Evolutionary conservation across 2,888 invertebrate species (phyloP).

Genomic region (Anagyrus pseudococci): DNA sequence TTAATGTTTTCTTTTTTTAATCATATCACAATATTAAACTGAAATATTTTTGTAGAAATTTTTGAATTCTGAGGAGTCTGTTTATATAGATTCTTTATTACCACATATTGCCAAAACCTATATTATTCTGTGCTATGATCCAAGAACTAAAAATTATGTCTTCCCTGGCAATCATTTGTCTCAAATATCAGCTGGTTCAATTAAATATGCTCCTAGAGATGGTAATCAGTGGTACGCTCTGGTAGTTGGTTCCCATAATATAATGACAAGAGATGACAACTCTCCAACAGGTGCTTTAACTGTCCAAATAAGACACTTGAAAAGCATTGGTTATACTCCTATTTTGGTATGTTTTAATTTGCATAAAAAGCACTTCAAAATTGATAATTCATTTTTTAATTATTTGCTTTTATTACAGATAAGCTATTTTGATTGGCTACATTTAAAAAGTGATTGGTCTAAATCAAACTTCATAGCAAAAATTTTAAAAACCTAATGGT

Average conservation of each 20-base stretch:
- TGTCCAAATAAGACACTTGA: slow-evolving; percentile 72
- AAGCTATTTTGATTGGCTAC: background rate
- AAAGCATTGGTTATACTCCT: slow-evolving; percentile 62
- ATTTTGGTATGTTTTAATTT: slow-evolving; percentile 47
- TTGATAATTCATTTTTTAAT: background rate
- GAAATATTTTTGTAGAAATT: slow-evolving; percentile 46
- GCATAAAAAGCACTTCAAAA: too few relatives aligned
- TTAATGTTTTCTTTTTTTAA: slow-evolving; percentile 4
- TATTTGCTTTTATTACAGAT: background rate
- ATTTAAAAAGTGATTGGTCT: background rate
- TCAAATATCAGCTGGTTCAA: slow-evolving; percentile 24
- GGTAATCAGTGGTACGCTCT: slow-evolving; percentile 65
- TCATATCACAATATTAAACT: background rate
- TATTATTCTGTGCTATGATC: slow-evolving; percentile 69
- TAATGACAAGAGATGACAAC: slow-evolving; percentile 28
- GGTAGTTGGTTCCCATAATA: slow-evolving; percentile 60
- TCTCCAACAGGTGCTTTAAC: slow-evolving; percentile 63
- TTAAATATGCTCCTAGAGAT: slow-evolving; percentile 47
- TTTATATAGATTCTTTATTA: slow-evolving; percentile 68
- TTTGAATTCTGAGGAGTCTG: slow-evolving; percentile 64
- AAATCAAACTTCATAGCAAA: too few relatives aligned
- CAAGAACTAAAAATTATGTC: slow-evolving; percentile 62
- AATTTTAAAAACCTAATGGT: too few relatives aligned
- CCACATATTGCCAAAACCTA: slow-evolving; percentile 74
- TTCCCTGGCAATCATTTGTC: slow-evolving; percentile 43